phyloP scores from a whole-genome alignment of 2,888 invertebrate species.

The Hipparchia sbordonii region DNA sequence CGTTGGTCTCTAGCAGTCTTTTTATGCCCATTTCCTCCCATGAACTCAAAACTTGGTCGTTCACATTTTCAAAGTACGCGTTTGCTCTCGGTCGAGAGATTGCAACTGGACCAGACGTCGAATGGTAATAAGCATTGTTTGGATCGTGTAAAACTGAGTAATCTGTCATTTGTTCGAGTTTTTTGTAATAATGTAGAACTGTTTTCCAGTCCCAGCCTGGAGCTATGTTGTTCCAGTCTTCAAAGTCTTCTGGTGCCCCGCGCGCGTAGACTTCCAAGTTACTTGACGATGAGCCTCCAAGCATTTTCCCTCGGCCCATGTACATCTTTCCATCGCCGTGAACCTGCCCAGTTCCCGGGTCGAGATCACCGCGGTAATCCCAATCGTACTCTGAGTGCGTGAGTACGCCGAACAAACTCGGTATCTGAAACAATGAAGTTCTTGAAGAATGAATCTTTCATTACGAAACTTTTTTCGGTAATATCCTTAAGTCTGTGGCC shows the following conservation, averaged over 20 bases:
- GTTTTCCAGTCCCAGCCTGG: slow-evolving; percentile 52
- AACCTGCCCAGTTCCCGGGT: slow-evolving; percentile 45
- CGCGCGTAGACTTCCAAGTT: slow-evolving; percentile 52
- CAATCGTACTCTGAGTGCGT: slow-evolving; percentile 50
- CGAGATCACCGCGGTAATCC: slow-evolving; percentile 47
- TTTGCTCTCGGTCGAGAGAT: slow-evolving; percentile 50
- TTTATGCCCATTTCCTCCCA: slow-evolving; percentile 52
- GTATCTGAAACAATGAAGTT: slow-evolving; percentile 43
- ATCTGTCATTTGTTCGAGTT: slow-evolving; percentile 52
- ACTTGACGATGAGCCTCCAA: slow-evolving; percentile 51
- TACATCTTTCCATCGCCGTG: slow-evolving; percentile 45
- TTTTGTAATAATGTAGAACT: slow-evolving; percentile 51
- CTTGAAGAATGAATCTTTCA: background rate
- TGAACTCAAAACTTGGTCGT: slow-evolving; percentile 46
- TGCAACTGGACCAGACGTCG: slow-evolving; percentile 48
- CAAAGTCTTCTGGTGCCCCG: slow-evolving; percentile 51
- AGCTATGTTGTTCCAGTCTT: slow-evolving; percentile 48
- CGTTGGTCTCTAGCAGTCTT: slow-evolving; percentile 49
- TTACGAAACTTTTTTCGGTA: background rate
- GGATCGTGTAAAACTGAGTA: slow-evolving; percentile 43
- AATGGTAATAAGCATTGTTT: slow-evolving; percentile 47
- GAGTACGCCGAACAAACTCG: slow-evolving; percentile 47
- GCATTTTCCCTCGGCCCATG: slow-evolving; percentile 51
- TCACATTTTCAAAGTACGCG: slow-evolving; percentile 42
- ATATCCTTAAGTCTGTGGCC: background rate